phyloP scores from a whole-genome alignment of 2,888 invertebrate species.

The Drosophila putrida region DNA sequence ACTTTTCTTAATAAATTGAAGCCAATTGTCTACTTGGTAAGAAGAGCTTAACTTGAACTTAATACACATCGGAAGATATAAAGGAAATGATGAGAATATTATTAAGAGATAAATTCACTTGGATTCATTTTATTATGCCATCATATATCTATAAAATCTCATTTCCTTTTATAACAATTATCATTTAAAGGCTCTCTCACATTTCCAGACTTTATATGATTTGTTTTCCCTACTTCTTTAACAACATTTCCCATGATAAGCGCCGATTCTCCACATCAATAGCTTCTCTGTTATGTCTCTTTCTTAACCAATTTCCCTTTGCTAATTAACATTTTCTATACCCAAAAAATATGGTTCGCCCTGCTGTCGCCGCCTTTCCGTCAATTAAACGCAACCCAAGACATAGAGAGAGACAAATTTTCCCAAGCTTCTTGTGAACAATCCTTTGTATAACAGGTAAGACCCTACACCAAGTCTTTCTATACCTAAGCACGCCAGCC shows the following conservation, averaged over 20 bases:
- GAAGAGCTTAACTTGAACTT: too few species aligned
- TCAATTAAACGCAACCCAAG: constrained; percentile 51
- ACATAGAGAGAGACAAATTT: constrained; percentile 19
- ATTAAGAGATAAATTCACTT: too few species aligned
- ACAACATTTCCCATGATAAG: constrained; percentile 4
- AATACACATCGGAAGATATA: too few species aligned
- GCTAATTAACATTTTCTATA: constrained; percentile 48
- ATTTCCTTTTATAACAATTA: background rate
- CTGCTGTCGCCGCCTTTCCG: constrained; percentile 52
- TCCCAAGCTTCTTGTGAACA: constrained; percentile 30
- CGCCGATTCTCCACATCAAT: constrained; percentile 32
- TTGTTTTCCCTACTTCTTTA: background rate
- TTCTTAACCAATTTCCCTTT: constrained; percentile 28
- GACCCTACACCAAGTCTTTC: constrained; percentile 7
- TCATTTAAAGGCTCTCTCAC: background rate
- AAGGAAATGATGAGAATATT: too few species aligned
- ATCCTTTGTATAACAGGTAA: constrained; percentile 62
- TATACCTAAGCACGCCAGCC: constrained; percentile 55
- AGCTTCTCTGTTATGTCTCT: constrained; percentile 15
- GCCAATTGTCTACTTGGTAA: too few species aligned
- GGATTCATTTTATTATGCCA: background rate
- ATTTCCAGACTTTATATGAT: background rate
- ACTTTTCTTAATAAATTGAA: too few species aligned
- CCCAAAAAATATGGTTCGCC: constrained; percentile 28
- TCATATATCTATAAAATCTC: background rate